These are phyloP conservation scores for Eurypyga helias DNA, from an alignment of 2,113 vertebrate genomes.

Conservation along the genomic window DNA sequence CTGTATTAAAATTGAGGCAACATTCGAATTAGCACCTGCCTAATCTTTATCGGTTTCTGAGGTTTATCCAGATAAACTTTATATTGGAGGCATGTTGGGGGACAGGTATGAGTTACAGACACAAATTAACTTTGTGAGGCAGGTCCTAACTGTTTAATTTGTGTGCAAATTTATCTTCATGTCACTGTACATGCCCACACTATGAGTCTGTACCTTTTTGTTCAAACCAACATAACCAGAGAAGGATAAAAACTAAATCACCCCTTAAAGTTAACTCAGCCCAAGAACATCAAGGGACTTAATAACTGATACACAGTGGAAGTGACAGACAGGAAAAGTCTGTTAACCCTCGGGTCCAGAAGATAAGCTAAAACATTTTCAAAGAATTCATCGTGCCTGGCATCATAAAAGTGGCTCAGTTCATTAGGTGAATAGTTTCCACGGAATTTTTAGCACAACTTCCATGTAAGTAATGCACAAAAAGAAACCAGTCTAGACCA, in stretches of 20 bases:
- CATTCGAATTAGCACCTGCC: background rate
- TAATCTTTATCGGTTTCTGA: background rate
- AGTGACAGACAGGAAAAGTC: background rate
- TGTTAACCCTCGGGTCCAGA: background rate
- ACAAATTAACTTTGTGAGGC: background rate
- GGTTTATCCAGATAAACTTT: background rate
- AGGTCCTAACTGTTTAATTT: background rate
- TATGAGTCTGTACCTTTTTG: background rate
- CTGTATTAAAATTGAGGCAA: background rate
- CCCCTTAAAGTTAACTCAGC: background rate
- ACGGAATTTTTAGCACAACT: background rate
- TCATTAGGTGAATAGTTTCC: conserved; percentile 39
- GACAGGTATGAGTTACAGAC: background rate
- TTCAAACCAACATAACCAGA: background rate
- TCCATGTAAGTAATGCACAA: background rate
- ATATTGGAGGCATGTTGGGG: background rate
- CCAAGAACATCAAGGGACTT: background rate
- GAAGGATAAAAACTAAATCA: background rate
- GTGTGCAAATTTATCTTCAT: background rate
- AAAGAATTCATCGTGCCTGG: background rate
- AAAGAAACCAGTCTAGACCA: background rate
- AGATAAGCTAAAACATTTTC: conserved; percentile 26
- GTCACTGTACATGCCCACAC: rapidly evolving
- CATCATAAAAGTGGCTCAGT: background rate
- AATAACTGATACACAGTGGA: background rate